Evolutionary conservation across 2,888 invertebrate species (phyloP), one percentile per base, ranked within the genome.

Genomic region (Yponomeuta cagnagella): DNA sequence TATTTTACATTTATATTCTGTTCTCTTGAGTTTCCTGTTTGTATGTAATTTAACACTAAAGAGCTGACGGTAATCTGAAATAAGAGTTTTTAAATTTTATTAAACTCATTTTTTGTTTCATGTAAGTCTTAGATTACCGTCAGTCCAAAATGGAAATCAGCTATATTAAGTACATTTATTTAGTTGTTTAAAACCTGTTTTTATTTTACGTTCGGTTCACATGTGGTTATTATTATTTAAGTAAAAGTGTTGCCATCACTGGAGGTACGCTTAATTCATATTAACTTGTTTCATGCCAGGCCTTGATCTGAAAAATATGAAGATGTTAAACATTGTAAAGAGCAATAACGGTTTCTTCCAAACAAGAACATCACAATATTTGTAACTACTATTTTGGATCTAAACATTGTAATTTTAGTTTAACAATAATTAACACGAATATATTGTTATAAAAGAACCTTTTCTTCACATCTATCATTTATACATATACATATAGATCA

Each of bases 361-460:
- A 58, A 58, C 52, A 23, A 10, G 31, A 12, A 65, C 65, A 65
- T 65, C 65, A 65, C 65, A 65, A 65, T 65, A 30, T 64, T 64
- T 23, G 1, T 65, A 58, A 58, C 4, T 58, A 15, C 2, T 15
- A 58, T 15, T 58, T 58, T 15, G 52, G 52, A 5, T 15, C 43
- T 43, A 43, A 43, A 43, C 43, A 43, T 43, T 12, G 15, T 58
- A 58, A 58, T 58, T 58, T 15, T 58, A 58, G 52, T 58, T 58
- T 15, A 58, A 58, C 15, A 58, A 58, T 12, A 58, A 58, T 15
- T 58, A 15, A 58, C 52, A 58, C 10, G 4, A 58, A 12, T 58
- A 12, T 58, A 43, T 43, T 43, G 43, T 43, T 43, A 43, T 43
- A 43, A 43, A 43, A 43, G 43, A 43, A 8, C 9, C 43, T 43